Conservation (phyloP, 2,797 vertebrate genomes). For the Gastrophryne carolinensis region DNA sequence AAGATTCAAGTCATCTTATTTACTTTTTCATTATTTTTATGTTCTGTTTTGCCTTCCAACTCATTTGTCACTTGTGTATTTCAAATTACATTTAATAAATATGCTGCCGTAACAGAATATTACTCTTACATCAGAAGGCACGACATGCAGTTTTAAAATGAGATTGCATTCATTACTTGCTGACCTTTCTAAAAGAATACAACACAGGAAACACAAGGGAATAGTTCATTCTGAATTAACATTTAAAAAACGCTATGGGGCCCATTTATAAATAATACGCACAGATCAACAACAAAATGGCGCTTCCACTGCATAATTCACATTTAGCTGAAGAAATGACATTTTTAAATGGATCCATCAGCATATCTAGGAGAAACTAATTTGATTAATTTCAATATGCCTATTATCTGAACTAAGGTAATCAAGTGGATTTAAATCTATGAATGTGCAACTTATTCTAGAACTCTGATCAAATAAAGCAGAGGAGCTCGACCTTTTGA, state of each 20-base stretch:
- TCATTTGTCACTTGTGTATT: background rate
- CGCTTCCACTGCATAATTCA: background rate
- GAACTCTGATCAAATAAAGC: too few relatives aligned
- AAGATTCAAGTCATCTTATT: too few relatives aligned
- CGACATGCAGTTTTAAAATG: background rate
- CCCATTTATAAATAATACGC: slow-evolving; percentile 24
- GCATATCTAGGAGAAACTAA: too few relatives aligned
- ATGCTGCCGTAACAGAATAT: background rate
- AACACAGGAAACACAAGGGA: slow-evolving; percentile 16
- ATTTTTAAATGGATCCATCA: too few relatives aligned
- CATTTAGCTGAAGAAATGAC: background rate
- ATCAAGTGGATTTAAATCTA: too few relatives aligned
- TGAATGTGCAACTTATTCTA: too few relatives aligned
- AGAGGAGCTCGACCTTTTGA: too few relatives aligned
- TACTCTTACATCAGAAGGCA: background rate
- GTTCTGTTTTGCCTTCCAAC: background rate
- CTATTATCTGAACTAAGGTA: too few relatives aligned
- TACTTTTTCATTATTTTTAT: too few relatives aligned
- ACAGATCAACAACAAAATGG: slow-evolving; percentile 11
- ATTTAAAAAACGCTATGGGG: slow-evolving; percentile 20
- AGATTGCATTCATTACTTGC: slow-evolving; percentile 3
- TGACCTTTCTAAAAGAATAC: slow-evolving; percentile 21
- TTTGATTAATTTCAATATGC: too few relatives aligned
- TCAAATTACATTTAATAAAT: background rate
- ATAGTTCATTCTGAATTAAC: slow-evolving; percentile 22